phyloP scores from a whole-genome alignment of 2,113 vertebrate genomes.

The Megaceryle maxima region DNA sequence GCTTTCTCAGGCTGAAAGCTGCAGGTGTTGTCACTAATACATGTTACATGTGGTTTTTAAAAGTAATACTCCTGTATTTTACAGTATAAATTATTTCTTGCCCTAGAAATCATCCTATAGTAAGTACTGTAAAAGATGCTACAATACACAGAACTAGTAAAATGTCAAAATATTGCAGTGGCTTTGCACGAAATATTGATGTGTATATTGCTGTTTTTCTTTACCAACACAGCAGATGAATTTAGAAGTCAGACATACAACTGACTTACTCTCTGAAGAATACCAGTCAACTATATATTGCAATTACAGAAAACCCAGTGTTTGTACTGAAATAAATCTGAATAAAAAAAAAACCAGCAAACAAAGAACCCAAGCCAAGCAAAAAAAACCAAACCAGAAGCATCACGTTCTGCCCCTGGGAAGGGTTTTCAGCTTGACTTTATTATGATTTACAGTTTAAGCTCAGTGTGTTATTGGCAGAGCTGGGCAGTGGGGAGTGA shows the following conservation, averaged over 20 bases:
- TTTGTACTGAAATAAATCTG: background rate
- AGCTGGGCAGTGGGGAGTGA: background rate
- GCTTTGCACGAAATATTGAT: background rate
- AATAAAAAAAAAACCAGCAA: background rate
- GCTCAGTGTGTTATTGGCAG: background rate
- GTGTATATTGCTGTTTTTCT: background rate
- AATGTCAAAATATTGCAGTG: background rate
- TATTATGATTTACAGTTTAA: background rate
- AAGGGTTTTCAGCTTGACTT: background rate
- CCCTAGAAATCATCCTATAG: background rate
- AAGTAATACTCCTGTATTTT: background rate
- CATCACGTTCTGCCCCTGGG: background rate
- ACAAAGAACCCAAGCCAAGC: too few species aligned
- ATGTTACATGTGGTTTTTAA: fast-evolving
- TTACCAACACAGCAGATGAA: background rate
- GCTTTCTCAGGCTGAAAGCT: background rate
- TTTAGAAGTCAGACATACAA: background rate
- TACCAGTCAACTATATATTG: background rate
- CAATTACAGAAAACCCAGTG: background rate
- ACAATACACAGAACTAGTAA: background rate
- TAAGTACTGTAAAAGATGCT: background rate
- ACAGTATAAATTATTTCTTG: background rate
- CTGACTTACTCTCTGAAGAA: background rate
- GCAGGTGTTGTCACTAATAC: background rate
- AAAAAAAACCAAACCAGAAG: background rate